Base-by-base conservation (phyloP, 2,888 invertebrate species). In the Euzetes globulus region DNA sequence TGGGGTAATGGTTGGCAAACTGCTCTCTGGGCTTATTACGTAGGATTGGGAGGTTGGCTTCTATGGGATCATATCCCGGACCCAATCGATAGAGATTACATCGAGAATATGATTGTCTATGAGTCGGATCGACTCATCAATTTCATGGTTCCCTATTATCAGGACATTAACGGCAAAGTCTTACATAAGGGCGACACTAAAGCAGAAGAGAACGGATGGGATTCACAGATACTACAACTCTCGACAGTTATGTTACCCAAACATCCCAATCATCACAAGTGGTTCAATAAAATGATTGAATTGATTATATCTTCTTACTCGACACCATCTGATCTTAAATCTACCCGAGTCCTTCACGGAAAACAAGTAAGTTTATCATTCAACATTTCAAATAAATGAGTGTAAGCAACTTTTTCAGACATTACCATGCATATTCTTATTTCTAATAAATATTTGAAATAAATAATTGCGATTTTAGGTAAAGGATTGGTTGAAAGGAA, bases 141-240 rank as follows among this genome's bases (percentile, higher is more conserved):
- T 60, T 60, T 19, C 27, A 60, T 4, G 29, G 60, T 60, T 60
- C 60, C 60, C 60, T 60, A 60, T 60, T 60, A 60, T 60, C 60
- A 60, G 29, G 60, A 60, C 60, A 60, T 60, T 22, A 29, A 60
- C 17, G 60, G 60, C 5, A 17, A 60, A 19, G 27, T 60, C 25
- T 22, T 60, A 60, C 27, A 60, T 13, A 17, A 17, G 27, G 60
- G 60, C 60, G 60, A 60, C 11, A 60, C 60, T 17, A 60, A 60
- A 22, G 60, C 60, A 27, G 60, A 60, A 27, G 60, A 60, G 29
- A 60, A 60, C 29, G 60, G 60, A 7, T 60, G 60, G 60, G 19
- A 60, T 27, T 60, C 60, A 25, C 22, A 22, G 17, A 22, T 60
- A 27, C 19, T 60, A 60, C 60, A 60, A 17, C 29, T 60, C 27